phyloP scores from a whole-genome alignment of 2,888 invertebrate genomes.

The Bombylius discolor region DNA sequence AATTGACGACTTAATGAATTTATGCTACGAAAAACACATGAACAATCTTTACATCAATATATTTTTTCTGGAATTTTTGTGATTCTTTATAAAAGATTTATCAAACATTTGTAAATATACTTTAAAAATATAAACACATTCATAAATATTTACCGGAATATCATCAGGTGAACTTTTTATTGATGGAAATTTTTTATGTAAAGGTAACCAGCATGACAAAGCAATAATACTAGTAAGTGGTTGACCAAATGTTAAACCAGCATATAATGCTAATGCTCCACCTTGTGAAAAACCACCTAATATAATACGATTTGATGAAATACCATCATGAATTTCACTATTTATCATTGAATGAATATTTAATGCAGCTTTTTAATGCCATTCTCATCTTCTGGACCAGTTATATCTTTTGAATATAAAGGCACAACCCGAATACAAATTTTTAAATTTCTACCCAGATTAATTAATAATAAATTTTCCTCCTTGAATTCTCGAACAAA shows the following conservation, averaged over 20 bases:
- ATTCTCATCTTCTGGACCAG: slow-evolving; percentile 80
- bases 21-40: too few relatives aligned
- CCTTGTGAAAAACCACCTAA: slow-evolving; percentile 97
- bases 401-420: slow-evolving; percentile 71
- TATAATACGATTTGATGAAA: slow-evolving; percentile 69
- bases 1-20: too few relatives aligned
- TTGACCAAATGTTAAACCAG: slow-evolving; percentile 71
- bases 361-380: slow-evolving; percentile 71
- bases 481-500: too few relatives aligned
- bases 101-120: too few relatives aligned
- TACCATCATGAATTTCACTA: slow-evolving; percentile 67
- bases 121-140: too few relatives aligned
- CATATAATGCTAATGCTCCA: slow-evolving; percentile 89
- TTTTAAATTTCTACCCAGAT: too few relatives aligned
- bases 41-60: too few relatives aligned
- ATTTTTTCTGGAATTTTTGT: too few relatives aligned
- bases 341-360: slow-evolving; percentile 66
- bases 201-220: slow-evolving; percentile 87
- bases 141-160: slow-evolving; percentile 43
- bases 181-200: slow-evolving; percentile 72
- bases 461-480: too few relatives aligned
- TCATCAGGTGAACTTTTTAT: slow-evolving; percentile 43
- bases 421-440: too few relatives aligned
- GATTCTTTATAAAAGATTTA: too few relatives aligned
- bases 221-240: slow-evolving; percentile 79